These are phyloP conservation scores for Meriones psammophilus DNA, from an alignment of 2,797 vertebrate genomes.

Conservation along the genomic window DNA sequence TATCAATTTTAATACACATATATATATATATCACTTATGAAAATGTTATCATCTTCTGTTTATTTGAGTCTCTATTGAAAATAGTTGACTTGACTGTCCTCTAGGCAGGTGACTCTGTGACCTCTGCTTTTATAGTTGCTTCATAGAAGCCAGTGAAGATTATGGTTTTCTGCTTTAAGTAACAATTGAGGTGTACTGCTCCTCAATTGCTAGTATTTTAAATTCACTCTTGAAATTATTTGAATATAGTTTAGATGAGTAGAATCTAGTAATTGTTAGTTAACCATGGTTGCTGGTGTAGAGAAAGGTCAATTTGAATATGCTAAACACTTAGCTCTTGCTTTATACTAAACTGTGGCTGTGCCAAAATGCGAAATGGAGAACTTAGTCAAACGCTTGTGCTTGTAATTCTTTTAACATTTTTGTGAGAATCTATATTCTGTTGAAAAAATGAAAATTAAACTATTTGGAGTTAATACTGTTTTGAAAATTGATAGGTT, in stretches of 20 bases:
- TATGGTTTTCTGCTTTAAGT: not conserved
- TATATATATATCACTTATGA: not conserved
- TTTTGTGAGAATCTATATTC: slow-evolving; percentile 29
- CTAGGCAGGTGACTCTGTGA: not conserved
- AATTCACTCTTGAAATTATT: slow-evolving; percentile 57
- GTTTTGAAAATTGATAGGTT: slow-evolving; percentile 34
- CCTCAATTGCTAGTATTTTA: not conserved
- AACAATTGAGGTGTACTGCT: not conserved
- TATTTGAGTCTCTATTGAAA: slow-evolving; percentile 6
- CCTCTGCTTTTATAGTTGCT: slow-evolving; percentile 26
- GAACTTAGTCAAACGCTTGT: slow-evolving; percentile 55
- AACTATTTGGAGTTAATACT: slow-evolving; percentile 9
- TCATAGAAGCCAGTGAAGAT: slow-evolving; percentile 33
- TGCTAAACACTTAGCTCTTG: slow-evolving; percentile 31
- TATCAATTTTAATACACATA: slow-evolving; percentile 38
- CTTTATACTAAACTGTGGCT: slow-evolving; percentile 59
- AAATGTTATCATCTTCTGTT: slow-evolving; percentile 54
- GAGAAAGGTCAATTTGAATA: slow-evolving; percentile 31
- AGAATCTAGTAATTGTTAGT: not conserved
- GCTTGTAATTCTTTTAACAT: slow-evolving; percentile 47
- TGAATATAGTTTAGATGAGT: slow-evolving; percentile 55
- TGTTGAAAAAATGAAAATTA: slow-evolving; percentile 39
- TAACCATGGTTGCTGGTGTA: slow-evolving; percentile 10
- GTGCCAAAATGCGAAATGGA: slow-evolving; percentile 13
- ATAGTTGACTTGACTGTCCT: slow-evolving; percentile 35